Evolutionary conservation across 1,140 invertebrate genomes (phyloP).

Genomic region (Drosophila cardini): DNA sequence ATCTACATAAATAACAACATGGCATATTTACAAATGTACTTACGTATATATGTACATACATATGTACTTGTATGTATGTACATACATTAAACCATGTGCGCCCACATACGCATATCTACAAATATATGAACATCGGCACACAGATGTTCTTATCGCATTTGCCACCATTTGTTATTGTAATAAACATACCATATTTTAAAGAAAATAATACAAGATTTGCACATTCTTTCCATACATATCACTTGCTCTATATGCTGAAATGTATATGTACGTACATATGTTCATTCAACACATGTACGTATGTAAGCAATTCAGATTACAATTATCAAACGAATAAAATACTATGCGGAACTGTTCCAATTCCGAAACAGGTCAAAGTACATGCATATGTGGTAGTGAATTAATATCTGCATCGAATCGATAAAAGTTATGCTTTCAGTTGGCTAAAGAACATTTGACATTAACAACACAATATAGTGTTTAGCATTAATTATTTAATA

Average conservation of each 20-base stretch:
- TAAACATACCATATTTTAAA: not conserved
- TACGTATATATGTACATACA: slow-evolving; percentile 11
- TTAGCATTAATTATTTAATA: not conserved
- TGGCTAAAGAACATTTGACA: not conserved
- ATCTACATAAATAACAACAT: not conserved
- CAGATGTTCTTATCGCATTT: not conserved
- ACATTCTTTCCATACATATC: not conserved
- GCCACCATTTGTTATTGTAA: not conserved
- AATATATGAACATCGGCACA: not conserved
- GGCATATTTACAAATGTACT: not conserved
- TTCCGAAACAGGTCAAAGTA: slow-evolving; percentile 1
- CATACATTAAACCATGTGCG: not conserved
- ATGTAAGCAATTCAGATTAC: not conserved
- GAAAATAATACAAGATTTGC: not conserved
- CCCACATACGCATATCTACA: not conserved
- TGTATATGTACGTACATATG: not conserved
- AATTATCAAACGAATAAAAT: not conserved
- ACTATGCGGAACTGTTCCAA: not conserved
- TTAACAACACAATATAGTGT: not conserved
- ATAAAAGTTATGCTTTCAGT: slow-evolving; percentile 4
- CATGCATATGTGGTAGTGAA: not conserved
- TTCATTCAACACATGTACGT: not conserved
- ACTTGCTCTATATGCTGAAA: not conserved
- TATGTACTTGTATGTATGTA: slow-evolving; percentile 1
- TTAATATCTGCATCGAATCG: not conserved